These are phyloP conservation scores for Oreocharis arfaki DNA, from an alignment of 2,113 vertebrate genomes.

Conservation along the genomic window DNA sequence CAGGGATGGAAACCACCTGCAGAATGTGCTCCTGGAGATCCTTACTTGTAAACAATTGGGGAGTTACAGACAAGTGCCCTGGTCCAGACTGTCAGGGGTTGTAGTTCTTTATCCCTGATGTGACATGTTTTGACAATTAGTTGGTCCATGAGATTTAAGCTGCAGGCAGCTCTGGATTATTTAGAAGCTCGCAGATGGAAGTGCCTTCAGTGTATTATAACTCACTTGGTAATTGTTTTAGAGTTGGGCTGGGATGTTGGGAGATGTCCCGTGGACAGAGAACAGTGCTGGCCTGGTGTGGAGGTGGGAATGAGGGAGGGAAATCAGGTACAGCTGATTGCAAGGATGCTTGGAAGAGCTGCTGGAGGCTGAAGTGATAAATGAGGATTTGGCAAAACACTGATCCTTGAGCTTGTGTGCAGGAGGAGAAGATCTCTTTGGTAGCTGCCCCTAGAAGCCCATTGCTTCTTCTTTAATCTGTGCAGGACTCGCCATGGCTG, in stretches of 20 bases:
- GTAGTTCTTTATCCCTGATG: neutral
- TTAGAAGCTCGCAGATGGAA: neutral
- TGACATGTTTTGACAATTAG: neutral
- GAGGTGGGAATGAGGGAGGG: neutral
- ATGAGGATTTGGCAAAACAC: neutral
- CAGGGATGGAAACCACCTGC: neutral
- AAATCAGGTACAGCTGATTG: neutral
- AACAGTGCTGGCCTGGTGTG: neutral
- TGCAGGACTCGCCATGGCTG: neutral
- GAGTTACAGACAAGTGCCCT: neutral
- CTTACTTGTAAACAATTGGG: neutral
- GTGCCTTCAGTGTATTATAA: neutral
- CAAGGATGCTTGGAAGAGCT: neutral
- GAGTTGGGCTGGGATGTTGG: neutral
- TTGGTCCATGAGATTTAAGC: neutral
- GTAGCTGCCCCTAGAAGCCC: neutral
- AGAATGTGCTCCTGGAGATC: neutral
- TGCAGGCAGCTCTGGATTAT: neutral
- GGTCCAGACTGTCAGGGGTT: neutral
- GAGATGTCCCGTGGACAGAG: rapidly evolving
- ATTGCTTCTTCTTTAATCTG: neutral
- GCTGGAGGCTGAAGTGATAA: neutral
- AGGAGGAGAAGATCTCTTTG: neutral
- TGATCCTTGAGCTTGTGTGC: neutral
- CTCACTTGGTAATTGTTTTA: neutral